Base-by-base conservation (phyloP, 92 coral and sea anemone genomes). In the Nematostella vectensis region DNA sequence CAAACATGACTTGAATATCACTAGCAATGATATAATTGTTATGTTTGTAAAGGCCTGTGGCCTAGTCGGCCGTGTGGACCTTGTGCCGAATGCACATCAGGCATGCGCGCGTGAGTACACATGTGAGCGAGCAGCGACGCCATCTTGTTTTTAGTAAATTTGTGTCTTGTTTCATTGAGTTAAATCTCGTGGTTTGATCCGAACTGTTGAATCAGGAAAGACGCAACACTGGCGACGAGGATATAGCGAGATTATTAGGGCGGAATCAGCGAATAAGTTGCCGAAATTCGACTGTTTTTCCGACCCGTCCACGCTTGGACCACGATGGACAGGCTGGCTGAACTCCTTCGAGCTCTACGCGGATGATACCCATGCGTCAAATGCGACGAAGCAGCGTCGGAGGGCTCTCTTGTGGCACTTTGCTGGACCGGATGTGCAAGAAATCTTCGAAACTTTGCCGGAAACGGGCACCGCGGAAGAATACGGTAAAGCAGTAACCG, bases 401-500 rank as follows among this genome's bases (percentile, higher is more conserved):
- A 40, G 83, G 27, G 88, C 79, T 2, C 56, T 75, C 15, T 54
- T 63, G 20, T 67, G 75, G 13, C 88, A 75, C 47, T 57, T 59
- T 31, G 79, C 79, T 0, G 71, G 80, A 15, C 50, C 72, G 16
- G 80, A 82, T 12, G 80, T 82, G 2, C 84, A 71, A 40, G 80
- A 76, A 55, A 82, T 75, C 25, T 82, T 69, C 55, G 58, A 63
- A 22, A 76, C 55, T 37, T 47, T 74, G 17, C 68, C 85, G 15
- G 15, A 33, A 6, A 33, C 40, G 6, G 40, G 40, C 6, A 58
- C 52, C 48, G 53, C 72, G 24, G 69, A 52, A 38, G 88, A 75
- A 43, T 75, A 69, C 63, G 52, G 43, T 30, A 74, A 75, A 20
- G 88, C 78, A 9, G 69, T 47, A 66, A 55, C 58, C 38, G 68